Conservation (phyloP, 1,140 invertebrate genomes). For the Platyscapa corneri region DNA sequence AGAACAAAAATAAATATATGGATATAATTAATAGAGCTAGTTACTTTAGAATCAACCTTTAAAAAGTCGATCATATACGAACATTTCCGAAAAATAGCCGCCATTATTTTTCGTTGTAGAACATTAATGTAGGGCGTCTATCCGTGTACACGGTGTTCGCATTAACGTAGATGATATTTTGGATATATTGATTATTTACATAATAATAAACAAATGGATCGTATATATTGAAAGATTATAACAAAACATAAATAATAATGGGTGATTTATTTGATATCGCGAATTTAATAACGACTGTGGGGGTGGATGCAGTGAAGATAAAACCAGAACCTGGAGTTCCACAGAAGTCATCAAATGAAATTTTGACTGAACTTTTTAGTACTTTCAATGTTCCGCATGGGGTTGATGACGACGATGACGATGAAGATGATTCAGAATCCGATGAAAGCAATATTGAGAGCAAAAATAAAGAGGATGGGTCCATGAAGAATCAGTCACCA, state of each 20-base stretch:
- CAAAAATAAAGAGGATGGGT: conserved; percentile 51
- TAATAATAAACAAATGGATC: background rate
- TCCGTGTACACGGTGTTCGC: no score
- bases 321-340: conserved; percentile 72
- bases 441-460: conserved; percentile 47
- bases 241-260: conserved; percentile 56
- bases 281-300: conserved; percentile 70
- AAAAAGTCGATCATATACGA: conserved; percentile 3
- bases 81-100: background rate
- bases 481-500: conserved; percentile 62
- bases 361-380: conserved; percentile 85
- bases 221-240: background rate
- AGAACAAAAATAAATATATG: background rate
- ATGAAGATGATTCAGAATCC: conserved; percentile 64
- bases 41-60: background rate
- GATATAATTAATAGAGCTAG: background rate
- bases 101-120: background rate
- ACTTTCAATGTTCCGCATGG: conserved; percentile 78
- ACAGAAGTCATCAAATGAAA: conserved; percentile 84
- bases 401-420: conserved; percentile 55
- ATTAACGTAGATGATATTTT: background rate
- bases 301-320: conserved; percentile 72
- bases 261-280: conserved; percentile 70
- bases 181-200: background rate
- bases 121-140: background rate